Evolutionary conservation across 1,140 invertebrate species (phyloP).

Genomic region (Drosophila kepulauana): DNA sequence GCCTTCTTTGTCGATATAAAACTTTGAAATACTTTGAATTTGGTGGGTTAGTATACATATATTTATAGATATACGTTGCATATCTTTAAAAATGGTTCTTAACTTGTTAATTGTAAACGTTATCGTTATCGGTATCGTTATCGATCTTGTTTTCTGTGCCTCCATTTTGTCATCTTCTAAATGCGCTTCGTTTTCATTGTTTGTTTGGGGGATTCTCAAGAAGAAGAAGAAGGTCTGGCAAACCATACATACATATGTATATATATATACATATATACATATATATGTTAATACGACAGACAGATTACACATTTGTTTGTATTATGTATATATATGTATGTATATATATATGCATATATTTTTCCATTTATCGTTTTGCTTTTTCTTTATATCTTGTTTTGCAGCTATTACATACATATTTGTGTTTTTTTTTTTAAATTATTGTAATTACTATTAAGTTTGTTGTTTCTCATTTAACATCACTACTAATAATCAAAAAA

Average conservation of each 20-base stretch:
- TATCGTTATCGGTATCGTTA: constrained; percentile 65
- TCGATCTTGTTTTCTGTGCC: constrained; percentile 33
- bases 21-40: constrained; percentile 83
- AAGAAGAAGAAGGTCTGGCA: constrained; percentile 6
- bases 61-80: constrained; percentile 82
- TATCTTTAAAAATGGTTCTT: constrained; percentile 76
- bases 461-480: constrained; percentile 67
- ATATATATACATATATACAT: not conserved
- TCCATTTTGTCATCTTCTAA: constrained; percentile 25
- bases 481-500: constrained; percentile 83
- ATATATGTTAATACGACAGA: not conserved
- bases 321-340: not conserved
- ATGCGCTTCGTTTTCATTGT: constrained; percentile 46
- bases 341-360: not conserved
- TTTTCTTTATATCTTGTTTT: constrained; percentile 32
- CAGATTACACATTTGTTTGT: not conserved
- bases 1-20: constrained; percentile 54
- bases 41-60: constrained; percentile 84
- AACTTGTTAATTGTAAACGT: constrained; percentile 74
- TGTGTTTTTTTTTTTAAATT: constrained; percentile 33
- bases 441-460: constrained; percentile 71
- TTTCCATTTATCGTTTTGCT: constrained; percentile 2
- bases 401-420: constrained; percentile 70
- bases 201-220: constrained; percentile 16
- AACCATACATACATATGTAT: constrained; percentile 1